Evolutionary conservation across 2,888 invertebrate genomes (phyloP), one percentile per base, ranked within the genome.

Genomic region (Heliothis peltigera): DNA sequence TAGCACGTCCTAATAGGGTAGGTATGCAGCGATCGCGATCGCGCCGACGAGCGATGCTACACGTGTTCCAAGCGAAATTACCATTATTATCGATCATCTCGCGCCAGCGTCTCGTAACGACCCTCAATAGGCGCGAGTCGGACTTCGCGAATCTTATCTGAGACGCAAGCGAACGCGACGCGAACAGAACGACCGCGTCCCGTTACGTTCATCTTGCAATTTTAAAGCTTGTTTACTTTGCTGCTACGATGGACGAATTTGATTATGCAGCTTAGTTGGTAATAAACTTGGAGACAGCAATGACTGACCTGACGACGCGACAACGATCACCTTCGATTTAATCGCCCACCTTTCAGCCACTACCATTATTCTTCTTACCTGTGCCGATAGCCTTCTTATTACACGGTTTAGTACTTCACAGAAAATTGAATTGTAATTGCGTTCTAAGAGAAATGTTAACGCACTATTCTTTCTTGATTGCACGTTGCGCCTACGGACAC

Each of bases 31-130:
- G 89, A 91, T 90, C 85, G 85, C 89, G 89, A 92, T 92, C 91
- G 87, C 87, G 83, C 86, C 90, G 84, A 80, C 86, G 87, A 86
- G 84, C 91, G 92, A 93, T 91, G 90, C 87, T 90, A 94, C 94
- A 94, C 93, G 94, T 94, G 94, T 93, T 91, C 84, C 83, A 78
- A 64, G 86, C 87, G 80, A 93, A 94, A 95, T 94, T 94, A 94
- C 95, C 95, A 95, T 95, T 94, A 94, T 95, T 95, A 95, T 94
- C 94, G 94, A 94, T 93, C 93, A 93, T 94, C 95, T 90, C 86
- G 90, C 91, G 88, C 90, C 87, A 83, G 87, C 86, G 91, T 89
- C 86, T 86, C 85, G 92, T 94, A 93, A 94, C 94, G 93, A 94
- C 91, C 89, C 89, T 87, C 88, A 90, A 93, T 91, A 91, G 92